phyloP scores from a whole-genome alignment of 2,888 invertebrate genomes.

The Brassicogethes aeneus region DNA sequence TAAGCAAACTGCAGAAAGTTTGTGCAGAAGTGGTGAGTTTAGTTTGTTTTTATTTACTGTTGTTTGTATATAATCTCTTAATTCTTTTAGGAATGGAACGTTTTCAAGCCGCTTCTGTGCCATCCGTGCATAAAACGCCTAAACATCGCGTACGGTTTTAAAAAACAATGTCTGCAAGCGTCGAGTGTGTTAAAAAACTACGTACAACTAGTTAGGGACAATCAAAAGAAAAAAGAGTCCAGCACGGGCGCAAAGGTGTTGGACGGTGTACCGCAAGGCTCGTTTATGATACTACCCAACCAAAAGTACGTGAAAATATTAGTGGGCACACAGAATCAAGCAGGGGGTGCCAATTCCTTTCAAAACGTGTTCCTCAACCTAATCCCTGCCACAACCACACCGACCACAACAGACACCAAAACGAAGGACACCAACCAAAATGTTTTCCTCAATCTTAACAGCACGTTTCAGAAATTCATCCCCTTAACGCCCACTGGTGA shows the following conservation, averaged over 20 bases:
- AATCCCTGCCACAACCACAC: conserved; percentile 25
- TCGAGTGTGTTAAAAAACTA: conserved; percentile 31
- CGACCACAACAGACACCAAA: conserved; percentile 14
- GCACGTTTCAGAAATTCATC: conserved; percentile 30
- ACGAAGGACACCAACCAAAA: conserved; percentile 33
- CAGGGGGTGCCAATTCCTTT: conserved; percentile 22
- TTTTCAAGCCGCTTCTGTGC: conserved; percentile 33
- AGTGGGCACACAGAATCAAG: conserved; percentile 23
- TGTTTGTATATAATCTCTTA: conserved; percentile 11
- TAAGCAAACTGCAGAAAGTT: conserved; percentile 35
- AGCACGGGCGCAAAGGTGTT: conserved; percentile 16
- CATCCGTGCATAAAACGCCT: conserved; percentile 34
- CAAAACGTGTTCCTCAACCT: conserved; percentile 35
- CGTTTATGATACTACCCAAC: conserved; percentile 30
- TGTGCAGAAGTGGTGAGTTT: conserved; percentile 38
- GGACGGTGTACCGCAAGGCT: conserved; percentile 12
- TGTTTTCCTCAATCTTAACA: conserved; percentile 33
- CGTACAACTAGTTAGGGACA: conserved; percentile 29
- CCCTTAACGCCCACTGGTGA: conserved; percentile 21
- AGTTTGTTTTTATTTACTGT: conserved; percentile 2
- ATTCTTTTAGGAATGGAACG: conserved; percentile 33
- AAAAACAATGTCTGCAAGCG: conserved; percentile 35
- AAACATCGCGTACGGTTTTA: conserved; percentile 35
- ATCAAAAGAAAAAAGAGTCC: conserved; percentile 27
- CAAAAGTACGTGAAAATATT: conserved; percentile 32